Evolutionary conservation across 2,113 vertebrate genomes (phyloP), one percentile per base, ranked within the genome.

Genomic region (Perca fluviatilis): DNA sequence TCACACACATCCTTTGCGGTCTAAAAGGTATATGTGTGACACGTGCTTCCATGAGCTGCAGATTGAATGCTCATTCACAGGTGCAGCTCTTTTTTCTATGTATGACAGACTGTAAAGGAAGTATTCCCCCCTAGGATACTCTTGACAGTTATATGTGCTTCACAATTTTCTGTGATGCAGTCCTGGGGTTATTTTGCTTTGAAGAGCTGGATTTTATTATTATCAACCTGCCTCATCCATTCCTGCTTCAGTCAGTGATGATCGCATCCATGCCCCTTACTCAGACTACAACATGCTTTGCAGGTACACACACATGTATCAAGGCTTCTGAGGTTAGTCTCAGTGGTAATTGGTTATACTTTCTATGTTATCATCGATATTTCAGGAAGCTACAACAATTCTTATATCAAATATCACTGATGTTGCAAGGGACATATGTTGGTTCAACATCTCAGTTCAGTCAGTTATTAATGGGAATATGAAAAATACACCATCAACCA

Each of bases 241-340:
- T 80, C 70, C 63, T 66, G 47, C 68, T 62, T 61, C 23, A 21
- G 23, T 61, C 12, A 43, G 40, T 23, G 57, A 77, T 54, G 65
- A 79, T 4, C 47, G 53, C 50, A 43, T 78, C 40, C 40, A 23
- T 27, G 23, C 30, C 12, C 16, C 15, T 49, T 3, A 8, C 72
- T 46, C 70, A 64, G 49, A 72, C 36, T 50, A 51, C 49, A 30
- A 43, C 16, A 30, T 18, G 62, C 27, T 56, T 64, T 27, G 19
- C 47, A 47, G 27, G 33, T 19, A 25, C 15, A 61, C 21, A 54
- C 1, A 6, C 46, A 40, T 64, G 51, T 18, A 49, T 60, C 54
- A 60, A 67, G n/a, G 43, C 40, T 36, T 33, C 6, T 56, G 33
- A 60, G 60, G 18, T 18, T 8, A 47, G 19, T 74, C 40, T 71